Percentiles rank a stretch among this genome's conserved stretches.
Conservation (phyloP, 2,113 vertebrate genomes). For the Cheilinus undulatus region DNA sequence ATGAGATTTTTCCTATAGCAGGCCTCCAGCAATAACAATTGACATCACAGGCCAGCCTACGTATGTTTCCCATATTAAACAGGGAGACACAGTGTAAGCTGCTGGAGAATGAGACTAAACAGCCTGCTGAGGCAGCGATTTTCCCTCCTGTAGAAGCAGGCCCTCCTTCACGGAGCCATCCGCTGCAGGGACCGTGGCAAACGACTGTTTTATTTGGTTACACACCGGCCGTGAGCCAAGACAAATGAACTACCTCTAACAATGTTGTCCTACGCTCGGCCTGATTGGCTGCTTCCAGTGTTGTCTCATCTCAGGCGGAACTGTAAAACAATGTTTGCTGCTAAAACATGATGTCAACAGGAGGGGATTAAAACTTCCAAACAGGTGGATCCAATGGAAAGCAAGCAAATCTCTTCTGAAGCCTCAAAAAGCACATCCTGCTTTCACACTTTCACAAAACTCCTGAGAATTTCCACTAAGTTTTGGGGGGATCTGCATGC, state of each 20-base stretch:
- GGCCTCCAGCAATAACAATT: constrained; percentile 78
- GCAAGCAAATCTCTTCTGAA: constrained; percentile 81
- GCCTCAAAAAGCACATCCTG: neutral
- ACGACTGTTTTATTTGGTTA: constrained; percentile 50
- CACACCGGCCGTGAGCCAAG: constrained; percentile 21
- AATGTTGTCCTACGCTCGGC: neutral
- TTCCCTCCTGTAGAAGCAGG: constrained; percentile 31
- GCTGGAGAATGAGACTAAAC: constrained; percentile 58
- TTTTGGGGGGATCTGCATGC: too few relatives aligned
- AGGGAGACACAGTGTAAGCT: constrained; percentile 58
- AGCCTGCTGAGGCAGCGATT: constrained; percentile 68
- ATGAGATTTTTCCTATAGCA: constrained; percentile 72
- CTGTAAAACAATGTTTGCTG: neutral
- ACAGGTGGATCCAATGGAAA: constrained; percentile 86
- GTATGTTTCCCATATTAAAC: constrained; percentile 72
- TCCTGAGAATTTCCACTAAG: too few relatives aligned
- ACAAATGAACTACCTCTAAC: constrained; percentile 23
- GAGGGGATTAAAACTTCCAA: constrained; percentile 82
- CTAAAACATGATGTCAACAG: constrained; percentile 81
- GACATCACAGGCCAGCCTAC: constrained; percentile 70
- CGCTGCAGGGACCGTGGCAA: constrained; percentile 31
- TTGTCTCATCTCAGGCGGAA: constrained; percentile 6
- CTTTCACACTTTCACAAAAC: too few relatives aligned
- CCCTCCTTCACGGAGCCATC: constrained; percentile 27
- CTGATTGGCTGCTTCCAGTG: constrained; percentile 42